Evolutionary conservation across 2,797 vertebrate species (phyloP), one percentile per base, ranked within the genome.

Genomic region (Xiphophorus birchmanni): DNA sequence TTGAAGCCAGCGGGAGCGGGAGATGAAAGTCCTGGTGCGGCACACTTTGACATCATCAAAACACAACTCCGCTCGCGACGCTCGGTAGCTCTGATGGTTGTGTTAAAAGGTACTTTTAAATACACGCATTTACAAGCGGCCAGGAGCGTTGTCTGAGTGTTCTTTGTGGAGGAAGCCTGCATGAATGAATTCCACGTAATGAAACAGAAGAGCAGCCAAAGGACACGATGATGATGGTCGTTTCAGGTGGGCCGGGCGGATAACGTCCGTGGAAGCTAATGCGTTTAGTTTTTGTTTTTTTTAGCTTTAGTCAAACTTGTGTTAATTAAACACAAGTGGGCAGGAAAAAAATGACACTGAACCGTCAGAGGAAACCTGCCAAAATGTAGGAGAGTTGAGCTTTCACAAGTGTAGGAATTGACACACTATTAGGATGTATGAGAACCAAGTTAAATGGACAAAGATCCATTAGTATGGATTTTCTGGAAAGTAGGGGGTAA

Each of bases 21-120:
- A 93, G 93, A 94, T 94, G 90, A 95, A 94, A 94, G 93, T 91
- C 85, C 89, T 82, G 92, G 90, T 84, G 73, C 74, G 32, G 86
- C 85, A 77, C 89, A 83, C 90, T 86, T 90, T 88, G 85, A 90
- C 91, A 91, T 90, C 90, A 93, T 92, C 88, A 89, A 85, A 93
- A 87, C 91, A 86, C 88, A 89, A 90, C 90, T 88, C 87, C 84
- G 21, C 86, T 87, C 89, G 87, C 89, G 81, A 81, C 88, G 83
- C 87, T 90, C 88, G 78, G 85, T 54, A 37, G 77, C 90, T 90
- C 84, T 90, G 84, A 90, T 88, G 90, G 87, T 84, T 69, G 80
- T 82, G 89, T 91, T 92, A 91, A 92, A 94, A 93, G 90, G 85
- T 87, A 88, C 89, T 93, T 92, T 92, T 87, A 93, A 90, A 90